Evolutionary conservation across 2,888 invertebrate genomes (phyloP), one percentile per base, ranked within the genome.

Genomic region (Mechanitis messenoides): DNA sequence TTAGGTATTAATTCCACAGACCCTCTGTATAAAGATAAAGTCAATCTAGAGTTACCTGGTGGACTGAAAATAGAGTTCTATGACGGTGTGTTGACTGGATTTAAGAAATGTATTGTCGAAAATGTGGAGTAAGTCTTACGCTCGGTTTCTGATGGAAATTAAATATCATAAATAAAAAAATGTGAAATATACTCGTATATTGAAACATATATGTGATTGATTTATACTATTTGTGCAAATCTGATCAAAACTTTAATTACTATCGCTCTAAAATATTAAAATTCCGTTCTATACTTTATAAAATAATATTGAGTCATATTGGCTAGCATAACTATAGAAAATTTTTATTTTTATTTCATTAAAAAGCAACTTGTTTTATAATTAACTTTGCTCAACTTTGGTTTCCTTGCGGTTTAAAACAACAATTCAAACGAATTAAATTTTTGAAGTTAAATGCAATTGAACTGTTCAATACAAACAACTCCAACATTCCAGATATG

Each of bases 51-150:
- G 0, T 71, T 87, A 0, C 79, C 85, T 0, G 87, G 87, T 9
- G 75, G 72, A 0, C 76, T 87, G 5, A 81, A 78, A 66, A 67
- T 87, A 5, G 71, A 79, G 12, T 68, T 87, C 2, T 63, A 61
- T 6, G 74, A 86, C 62, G 85, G 84, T 38, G 68, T 67, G n/a
- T 50, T 79, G 45, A 81, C 78, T 46, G 87, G 87, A 6, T 61
- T 84, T n/a, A 75, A 71, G 56, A 85, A 84, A 63, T 87, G 87
- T 56, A 64, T 68, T 0, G 76, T 87, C 2, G 81, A 86, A 59
- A 71, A 75, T 33, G 79, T 74, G 0, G 68, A 69, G 83, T 84
- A 65, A 79, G 82, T 42, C 1, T 9, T 42, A 9, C 7, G 9
- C 11, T 9, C 6, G 35, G 35, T 9, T 42, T 42, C 9, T 42